These are phyloP conservation scores for Eretmocerus hayati DNA, from an alignment of 2,888 invertebrate species.

Conservation along the genomic window DNA sequence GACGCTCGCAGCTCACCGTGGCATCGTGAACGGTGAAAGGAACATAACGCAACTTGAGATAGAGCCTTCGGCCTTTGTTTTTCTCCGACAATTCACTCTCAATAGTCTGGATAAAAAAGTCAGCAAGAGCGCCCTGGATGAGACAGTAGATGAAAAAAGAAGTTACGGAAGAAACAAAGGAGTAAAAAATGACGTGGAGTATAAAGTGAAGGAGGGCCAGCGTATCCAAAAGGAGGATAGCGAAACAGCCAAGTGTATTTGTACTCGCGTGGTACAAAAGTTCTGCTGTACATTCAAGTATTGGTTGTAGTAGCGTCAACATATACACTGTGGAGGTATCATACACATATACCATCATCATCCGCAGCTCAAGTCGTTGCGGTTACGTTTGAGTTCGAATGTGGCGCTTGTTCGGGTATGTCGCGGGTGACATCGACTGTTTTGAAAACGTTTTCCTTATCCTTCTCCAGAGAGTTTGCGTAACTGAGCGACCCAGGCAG, in stretches of 20 bases:
- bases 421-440: background rate
- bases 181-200: background rate
- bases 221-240: background rate
- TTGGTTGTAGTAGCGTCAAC: no score
- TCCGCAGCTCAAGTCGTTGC: background rate
- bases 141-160: background rate
- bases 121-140: background rate
- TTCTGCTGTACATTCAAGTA: background rate
- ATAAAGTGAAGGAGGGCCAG: background rate
- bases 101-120: background rate
- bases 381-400: no score
- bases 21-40: no score
- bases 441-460: constrained; percentile 2
- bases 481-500: no score
- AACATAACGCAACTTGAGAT: no score
- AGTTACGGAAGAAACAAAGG: background rate
- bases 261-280: background rate
- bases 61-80: no score
- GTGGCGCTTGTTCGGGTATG: background rate
- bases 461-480: background rate
- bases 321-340: no score
- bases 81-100: background rate
- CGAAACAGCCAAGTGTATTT: background rate
- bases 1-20: no score
- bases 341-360: background rate